phyloP scores from a whole-genome alignment of 2,888 invertebrate genomes.

The Campaea margaritaria region DNA sequence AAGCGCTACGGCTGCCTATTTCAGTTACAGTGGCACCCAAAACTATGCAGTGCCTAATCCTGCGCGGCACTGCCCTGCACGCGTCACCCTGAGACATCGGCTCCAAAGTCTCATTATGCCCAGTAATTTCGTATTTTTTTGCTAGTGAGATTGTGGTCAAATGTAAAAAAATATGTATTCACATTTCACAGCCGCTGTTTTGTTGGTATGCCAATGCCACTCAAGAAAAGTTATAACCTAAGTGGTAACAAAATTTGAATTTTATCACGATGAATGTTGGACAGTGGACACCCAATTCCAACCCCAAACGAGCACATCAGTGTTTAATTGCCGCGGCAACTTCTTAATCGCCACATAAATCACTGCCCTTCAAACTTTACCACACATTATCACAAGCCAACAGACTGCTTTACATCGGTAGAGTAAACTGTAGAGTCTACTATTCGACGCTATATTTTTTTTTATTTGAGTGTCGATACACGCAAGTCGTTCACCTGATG shows the following conservation, averaged over 20 bases:
- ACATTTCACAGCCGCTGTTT: too few species aligned
- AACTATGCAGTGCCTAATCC: too few species aligned
- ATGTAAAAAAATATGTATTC: background rate
- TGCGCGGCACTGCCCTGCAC: too few species aligned
- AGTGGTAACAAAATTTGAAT: background rate
- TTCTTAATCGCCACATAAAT: constrained; percentile 13
- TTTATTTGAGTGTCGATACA: too few species aligned
- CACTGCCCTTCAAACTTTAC: constrained; percentile 18
- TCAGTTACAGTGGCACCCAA: too few species aligned
- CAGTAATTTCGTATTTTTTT: too few species aligned
- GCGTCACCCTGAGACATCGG: too few species aligned
- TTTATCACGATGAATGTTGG: background rate
- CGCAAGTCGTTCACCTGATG: too few species aligned
- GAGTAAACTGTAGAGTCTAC: background rate
- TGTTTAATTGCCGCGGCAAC: constrained; percentile 2
- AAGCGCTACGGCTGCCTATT: too few species aligned
- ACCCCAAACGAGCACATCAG: constrained; percentile 1
- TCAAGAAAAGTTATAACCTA: background rate
- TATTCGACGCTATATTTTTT: background rate
- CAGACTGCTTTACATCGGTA: constrained; percentile 2
- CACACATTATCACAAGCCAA: constrained; percentile 9
- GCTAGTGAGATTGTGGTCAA: too few species aligned
- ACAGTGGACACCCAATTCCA: background rate
- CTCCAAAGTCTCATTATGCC: too few species aligned
- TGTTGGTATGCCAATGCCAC: too few species aligned